Evolutionary conservation across 2,113 vertebrate genomes (phyloP), one percentile per base, ranked within the genome.

Genomic region (Chlorocebus sabaeus): DNA sequence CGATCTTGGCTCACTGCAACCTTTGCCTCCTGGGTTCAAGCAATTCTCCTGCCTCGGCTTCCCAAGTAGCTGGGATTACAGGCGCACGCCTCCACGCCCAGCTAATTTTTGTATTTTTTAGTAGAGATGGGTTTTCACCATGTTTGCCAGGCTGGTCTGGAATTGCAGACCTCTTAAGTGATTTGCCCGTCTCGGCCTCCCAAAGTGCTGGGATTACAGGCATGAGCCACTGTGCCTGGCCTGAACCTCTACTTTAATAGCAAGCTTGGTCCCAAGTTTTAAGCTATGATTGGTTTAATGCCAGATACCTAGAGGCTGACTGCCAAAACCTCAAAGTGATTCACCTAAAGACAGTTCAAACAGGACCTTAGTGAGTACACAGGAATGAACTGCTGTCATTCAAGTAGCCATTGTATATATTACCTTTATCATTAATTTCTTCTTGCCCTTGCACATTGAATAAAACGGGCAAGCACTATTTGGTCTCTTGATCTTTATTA

Each of bases 401-500:
- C 16, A 79, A 2, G 17, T 61, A 64, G 11, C 50, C n/a, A 70
- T 14, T 32, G 20, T 80, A 13, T 79, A 55, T 40, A 45, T 73
- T 18, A 43, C 30, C 32, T 96, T 30, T 32, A 70, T 43, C 89
- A 55, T 52, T 72, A 23, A 85, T 48, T 93, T 76, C 57, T 93
- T 84, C 55, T 91, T 86, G 91, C 43, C 52, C 43, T 90, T 84
- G 20, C 7, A 92, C 30, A 88, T 32, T 78, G 48, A 78, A 78
- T 78, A 57, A 90, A 78, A 84, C n/a, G 55, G 40, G 40, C 48
- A 87, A 82, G 25, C 85, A 32, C 86, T 67, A 22, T 86, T 92
- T 87, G 76, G 68, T 95, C 61, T 95, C 59, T 95, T 94, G 67
- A 25, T 57, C 52, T 82, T 85, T 87, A 89, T 75, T 94, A 90